Conservation (phyloP, 1,140 invertebrate genomes). For the Lasioglossum albipes region DNA sequence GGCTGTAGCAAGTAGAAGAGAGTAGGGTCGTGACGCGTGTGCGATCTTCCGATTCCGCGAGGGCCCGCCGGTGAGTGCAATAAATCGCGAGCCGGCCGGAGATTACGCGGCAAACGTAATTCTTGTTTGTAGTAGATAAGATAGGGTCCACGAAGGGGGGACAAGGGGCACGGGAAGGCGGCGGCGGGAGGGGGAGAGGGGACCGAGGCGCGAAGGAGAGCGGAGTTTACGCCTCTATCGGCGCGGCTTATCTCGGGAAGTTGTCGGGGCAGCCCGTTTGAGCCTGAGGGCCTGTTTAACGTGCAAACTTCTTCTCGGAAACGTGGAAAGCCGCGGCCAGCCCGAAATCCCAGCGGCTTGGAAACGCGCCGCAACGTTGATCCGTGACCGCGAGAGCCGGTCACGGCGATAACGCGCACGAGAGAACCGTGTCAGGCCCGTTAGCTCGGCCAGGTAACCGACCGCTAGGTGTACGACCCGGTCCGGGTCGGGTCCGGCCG, state of each 20-base stretch:
- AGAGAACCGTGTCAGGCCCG: neutral
- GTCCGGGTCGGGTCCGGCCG: neutral
- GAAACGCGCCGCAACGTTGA: neutral
- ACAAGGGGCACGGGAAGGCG: neutral
- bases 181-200: conserved; percentile 30
- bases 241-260: conserved; percentile 76
- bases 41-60: conserved; percentile 30
- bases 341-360: conserved; percentile 2
- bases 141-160: conserved; percentile 53
- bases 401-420: neutral
- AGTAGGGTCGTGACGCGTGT: conserved; percentile 16
- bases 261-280: conserved; percentile 76
- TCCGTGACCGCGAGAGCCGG: neutral
- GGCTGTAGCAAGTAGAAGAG: too few species aligned
- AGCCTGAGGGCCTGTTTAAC: conserved; percentile 73
- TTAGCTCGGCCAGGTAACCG: neutral
- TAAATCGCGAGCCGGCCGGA: conserved; percentile 71
- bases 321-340: conserved; percentile 73
- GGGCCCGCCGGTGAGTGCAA: conserved; percentile 55
- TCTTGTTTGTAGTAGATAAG: conserved; percentile 80
- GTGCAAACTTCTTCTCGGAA: conserved; percentile 75
- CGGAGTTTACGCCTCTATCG: conserved; percentile 75
- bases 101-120: conserved; percentile 78
- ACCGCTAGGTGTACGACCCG: neutral
- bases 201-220: conserved; percentile 40